phyloP scores from a whole-genome alignment of 2,888 invertebrate genomes.

The Eristalis pertinax region DNA sequence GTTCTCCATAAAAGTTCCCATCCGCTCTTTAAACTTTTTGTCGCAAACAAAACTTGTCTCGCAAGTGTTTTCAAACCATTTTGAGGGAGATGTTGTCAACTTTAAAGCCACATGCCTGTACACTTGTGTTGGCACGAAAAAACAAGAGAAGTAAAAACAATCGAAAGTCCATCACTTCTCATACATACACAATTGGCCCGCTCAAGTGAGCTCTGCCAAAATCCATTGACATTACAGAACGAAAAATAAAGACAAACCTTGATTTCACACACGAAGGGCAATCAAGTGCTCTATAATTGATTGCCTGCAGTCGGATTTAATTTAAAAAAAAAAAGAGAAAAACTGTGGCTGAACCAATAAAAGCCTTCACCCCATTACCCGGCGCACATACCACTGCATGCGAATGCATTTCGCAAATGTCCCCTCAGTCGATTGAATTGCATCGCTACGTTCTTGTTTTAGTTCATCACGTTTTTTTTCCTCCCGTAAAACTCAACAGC shows the following conservation, averaged over 20 bases:
- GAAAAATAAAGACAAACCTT: neutral
- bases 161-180: neutral
- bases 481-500: neutral
- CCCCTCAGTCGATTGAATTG: slow-evolving; percentile 25
- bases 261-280: slow-evolving; percentile 1
- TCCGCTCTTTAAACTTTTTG: too few species aligned
- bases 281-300: slow-evolving; percentile 31
- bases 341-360: neutral
- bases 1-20: too few species aligned
- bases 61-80: too few species aligned
- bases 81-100: neutral
- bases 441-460: neutral
- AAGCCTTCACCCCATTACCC: neutral
- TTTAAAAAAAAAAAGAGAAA: neutral
- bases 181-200: neutral
- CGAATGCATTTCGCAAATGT: slow-evolving; percentile 16
- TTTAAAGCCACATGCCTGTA: neutral
- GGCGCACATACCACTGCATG: neutral
- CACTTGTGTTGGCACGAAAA: neutral
- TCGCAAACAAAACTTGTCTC: too few species aligned
- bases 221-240: neutral
- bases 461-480: neutral
- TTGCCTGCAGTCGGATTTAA: slow-evolving; percentile 19
- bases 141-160: neutral
- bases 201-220: neutral